Percentiles rank a stretch among this genome's conserved stretches.
These are phyloP conservation scores for Xiphophorus couchianus DNA, from an alignment of 2,113 vertebrate species.

Conservation along the genomic window DNA sequence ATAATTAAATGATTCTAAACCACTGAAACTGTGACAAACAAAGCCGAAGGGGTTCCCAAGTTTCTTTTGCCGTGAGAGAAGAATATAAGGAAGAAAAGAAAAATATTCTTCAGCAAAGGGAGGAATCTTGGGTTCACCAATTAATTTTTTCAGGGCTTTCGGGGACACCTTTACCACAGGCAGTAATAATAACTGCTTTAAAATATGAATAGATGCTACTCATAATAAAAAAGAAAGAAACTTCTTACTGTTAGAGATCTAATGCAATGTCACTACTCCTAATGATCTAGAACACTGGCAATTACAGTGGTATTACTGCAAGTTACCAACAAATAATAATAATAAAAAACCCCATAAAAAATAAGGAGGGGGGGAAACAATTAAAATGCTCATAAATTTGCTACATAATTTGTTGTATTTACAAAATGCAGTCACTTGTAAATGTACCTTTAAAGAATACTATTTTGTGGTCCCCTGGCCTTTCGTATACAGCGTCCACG, in stretches of 20 bases:
- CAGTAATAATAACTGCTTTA: neutral
- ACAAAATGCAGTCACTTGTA: neutral
- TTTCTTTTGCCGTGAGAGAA: neutral
- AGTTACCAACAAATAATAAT: neutral
- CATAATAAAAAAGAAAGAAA: neutral
- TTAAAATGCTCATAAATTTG: neutral
- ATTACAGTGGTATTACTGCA: neutral
- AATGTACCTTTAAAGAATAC: slow-evolving; percentile 96
- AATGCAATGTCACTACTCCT: neutral
- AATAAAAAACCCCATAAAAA: neutral
- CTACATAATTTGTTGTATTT: too few species aligned
- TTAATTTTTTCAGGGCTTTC: neutral
- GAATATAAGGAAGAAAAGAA: neutral
- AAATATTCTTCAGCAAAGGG: neutral
- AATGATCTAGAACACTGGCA: neutral
- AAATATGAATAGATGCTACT: neutral
- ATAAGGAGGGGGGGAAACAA: neutral
- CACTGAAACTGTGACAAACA: neutral
- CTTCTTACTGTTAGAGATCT: neutral
- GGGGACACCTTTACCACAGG: neutral
- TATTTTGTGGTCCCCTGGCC: slow-evolving; percentile 92
- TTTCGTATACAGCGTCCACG: slow-evolving; percentile 92
- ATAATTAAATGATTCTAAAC: neutral
- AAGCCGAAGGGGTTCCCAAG: neutral
- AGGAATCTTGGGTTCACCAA: too few species aligned